Base-by-base conservation (phyloP, 1,140 invertebrate species). In the Drosophila rufa region DNA sequence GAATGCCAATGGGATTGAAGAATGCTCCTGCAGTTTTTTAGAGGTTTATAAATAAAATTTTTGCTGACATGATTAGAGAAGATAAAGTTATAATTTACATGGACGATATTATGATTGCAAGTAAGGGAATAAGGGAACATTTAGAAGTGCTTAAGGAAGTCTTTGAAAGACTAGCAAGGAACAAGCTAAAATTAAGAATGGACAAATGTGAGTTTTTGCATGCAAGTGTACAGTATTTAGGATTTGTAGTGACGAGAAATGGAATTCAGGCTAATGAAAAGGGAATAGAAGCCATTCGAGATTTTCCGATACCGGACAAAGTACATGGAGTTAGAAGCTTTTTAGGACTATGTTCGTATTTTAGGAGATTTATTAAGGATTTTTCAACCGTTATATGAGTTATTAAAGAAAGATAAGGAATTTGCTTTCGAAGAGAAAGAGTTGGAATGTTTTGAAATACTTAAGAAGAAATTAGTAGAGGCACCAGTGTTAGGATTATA, bases 321-420 rank as follows among this genome's bases (percentile, higher is more conserved):
- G 36, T 56, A 33, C 19, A 25, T 14, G 6, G 14, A 27, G 22
- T 27, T 25, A n/a, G 14, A 55, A 74, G 65, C 15, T 85, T 79
- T 55, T 43, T 80, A 19, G 79, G 79, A 6, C 14, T 82, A 27
- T 60, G 71, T 14, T n/a, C n/a, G n/a, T n/a, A n/a, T n/a, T n/a
- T n/a, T n/a, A n/a, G n/a, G n/a, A n/a, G n/a, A n/a, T n/a, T n/a
- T n/a, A n/a, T n/a, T n/a, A n/a, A n/a, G n/a, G n/a, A n/a, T n/a
- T n/a, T n/a, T n/a, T n/a, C n/a, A n/a, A n/a, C n/a, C n/a, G n/a
- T n/a, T n/a, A n/a, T n/a, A n/a, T n/a, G n/a, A n/a, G n/a, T n/a
- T n/a, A n/a, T n/a, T n/a, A n/a, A n/a, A n/a, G n/a, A n/a, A n/a
- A n/a, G n/a, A n/a, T n/a, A n/a, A n/a, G n/a, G n/a, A n/a, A n/a